Evolutionary conservation across 1,140 invertebrate species (phyloP), one percentile per base, ranked within the genome.

Genomic region (Asbolus verrucosus): DNA sequence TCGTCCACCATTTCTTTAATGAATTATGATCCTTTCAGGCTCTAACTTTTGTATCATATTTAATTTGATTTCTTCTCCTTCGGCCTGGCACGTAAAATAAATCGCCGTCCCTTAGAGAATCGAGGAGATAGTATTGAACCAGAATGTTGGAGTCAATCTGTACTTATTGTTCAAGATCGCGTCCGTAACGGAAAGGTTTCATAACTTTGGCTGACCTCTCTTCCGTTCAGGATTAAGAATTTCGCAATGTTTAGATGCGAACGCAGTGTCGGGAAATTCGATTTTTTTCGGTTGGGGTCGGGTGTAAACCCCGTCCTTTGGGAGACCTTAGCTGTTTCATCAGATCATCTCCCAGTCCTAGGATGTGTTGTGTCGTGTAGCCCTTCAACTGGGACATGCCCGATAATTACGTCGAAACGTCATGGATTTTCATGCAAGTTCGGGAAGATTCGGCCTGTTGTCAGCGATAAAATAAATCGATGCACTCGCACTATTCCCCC

Each of bases 401-500:
- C 24, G 24, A 8, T n/a, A n/a, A n/a, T n/a, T n/a, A 8, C 24
- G 24, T 27, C 21, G 41, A 46, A 46, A 54, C 46, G n/a, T 21
- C 19, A 19, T 54, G 18, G 27, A 54, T 54, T 54, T 19, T 27
- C 24, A 18, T 19, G 46, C 21, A 54, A n/a, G n/a, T 21, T 21
- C 19, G 19, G 46, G 27, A 54, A 54, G 27, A 54, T 19, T 54
- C 46, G 46, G 27, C 46, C 27, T 27, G 46, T 54, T 54, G 46
- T 54, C 46, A 27, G 46, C 46, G 46, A 54, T 54, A 54, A 54
- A 54, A 54, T 54, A 54, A 21, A 54, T 54, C 46, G 46, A 54
- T 54, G 46, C 46, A 27, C 21, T 27, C 46, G 3, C 24, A 4
- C 8, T 8, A 8, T 27, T 27, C 24, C 24, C 8, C 24, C 24